Conservation (phyloP, 2,797 vertebrate genomes). For the Parambassis ranga region DNA sequence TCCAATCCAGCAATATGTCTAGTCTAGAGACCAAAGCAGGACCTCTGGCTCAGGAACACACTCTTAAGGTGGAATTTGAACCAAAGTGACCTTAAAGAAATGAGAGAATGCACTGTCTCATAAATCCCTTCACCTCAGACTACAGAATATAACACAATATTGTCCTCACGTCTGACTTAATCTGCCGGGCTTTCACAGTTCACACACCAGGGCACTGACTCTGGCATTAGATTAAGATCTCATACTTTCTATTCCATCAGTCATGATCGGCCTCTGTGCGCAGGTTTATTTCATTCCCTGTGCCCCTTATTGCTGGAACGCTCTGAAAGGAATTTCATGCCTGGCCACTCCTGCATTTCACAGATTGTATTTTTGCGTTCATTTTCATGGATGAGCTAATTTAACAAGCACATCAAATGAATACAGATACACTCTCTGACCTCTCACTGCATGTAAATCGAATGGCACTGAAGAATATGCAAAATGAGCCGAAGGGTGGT, state of each 20-base stretch:
- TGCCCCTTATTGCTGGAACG: background rate
- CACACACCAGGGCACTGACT: slow-evolving; percentile 13
- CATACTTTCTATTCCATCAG: slow-evolving; percentile 24
- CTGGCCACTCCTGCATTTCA: slow-evolving; percentile 36
- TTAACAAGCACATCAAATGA: slow-evolving; percentile 48
- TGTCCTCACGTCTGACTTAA: slow-evolving; percentile 26
- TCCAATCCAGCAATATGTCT: slow-evolving; percentile 1
- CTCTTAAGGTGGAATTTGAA: background rate
- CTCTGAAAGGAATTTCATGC: slow-evolving; percentile 33
- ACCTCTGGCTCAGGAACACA: background rate
- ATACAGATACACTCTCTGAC: slow-evolving; percentile 35
- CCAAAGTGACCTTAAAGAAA: slow-evolving; percentile 17
- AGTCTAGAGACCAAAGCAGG: slow-evolving; percentile 3
- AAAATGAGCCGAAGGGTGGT: background rate
- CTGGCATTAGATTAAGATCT: slow-evolving; percentile 49
- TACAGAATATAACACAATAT: slow-evolving; percentile 24
- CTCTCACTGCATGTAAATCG: background rate
- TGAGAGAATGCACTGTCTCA: slow-evolving; percentile 14
- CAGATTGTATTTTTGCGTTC: slow-evolving; percentile 57
- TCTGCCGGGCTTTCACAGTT: slow-evolving; percentile 22
- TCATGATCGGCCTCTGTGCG: background rate
- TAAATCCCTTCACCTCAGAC: slow-evolving; percentile 19
- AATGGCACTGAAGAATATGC: slow-evolving; percentile 12
- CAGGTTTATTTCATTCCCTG: slow-evolving; percentile 30
- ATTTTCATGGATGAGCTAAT: slow-evolving; percentile 37